Evolutionary conservation across 2,113 vertebrate genomes (phyloP).

Genomic region (Myanophis thanlyinensis): DNA sequence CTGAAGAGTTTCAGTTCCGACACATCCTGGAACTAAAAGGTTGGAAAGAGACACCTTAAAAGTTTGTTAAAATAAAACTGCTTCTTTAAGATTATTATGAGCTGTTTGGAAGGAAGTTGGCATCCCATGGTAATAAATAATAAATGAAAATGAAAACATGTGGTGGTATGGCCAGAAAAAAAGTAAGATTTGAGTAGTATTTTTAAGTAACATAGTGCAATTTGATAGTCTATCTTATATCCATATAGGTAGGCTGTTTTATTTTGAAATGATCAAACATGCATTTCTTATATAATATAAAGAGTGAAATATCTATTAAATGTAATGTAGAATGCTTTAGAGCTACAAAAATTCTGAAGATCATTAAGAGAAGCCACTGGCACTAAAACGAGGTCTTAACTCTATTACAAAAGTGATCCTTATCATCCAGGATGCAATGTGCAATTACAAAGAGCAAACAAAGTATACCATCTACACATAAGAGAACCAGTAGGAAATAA

Average conservation of each 20-base stretch:
- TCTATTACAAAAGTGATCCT: background rate
- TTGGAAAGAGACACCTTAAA: background rate
- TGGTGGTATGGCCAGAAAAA: constrained; percentile 13
- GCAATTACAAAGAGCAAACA: background rate
- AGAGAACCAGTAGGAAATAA: background rate
- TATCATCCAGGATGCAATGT: background rate
- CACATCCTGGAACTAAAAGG: background rate
- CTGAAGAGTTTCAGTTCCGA: background rate
- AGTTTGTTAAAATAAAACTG: background rate
- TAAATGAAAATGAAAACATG: background rate
- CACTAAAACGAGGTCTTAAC: background rate
- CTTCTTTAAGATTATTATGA: background rate
- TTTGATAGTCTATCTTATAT: constrained; percentile 30
- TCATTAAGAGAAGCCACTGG: background rate
- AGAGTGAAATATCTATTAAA: background rate
- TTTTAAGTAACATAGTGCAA: constrained; percentile 42
- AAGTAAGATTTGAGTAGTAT: constrained; percentile 39
- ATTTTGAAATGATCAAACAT: constrained; percentile 31
- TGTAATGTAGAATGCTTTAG: constrained; percentile 24
- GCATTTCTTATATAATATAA: constrained; percentile 12
- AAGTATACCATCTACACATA: background rate
- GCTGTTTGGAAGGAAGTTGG: background rate
- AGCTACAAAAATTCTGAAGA: constrained; percentile 35
- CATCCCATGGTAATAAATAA: background rate
- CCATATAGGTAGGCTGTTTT: constrained; percentile 31